These are phyloP conservation scores for Drosophila setosimentum DNA, from an alignment of 2,888 invertebrate species.

Conservation along the genomic window DNA sequence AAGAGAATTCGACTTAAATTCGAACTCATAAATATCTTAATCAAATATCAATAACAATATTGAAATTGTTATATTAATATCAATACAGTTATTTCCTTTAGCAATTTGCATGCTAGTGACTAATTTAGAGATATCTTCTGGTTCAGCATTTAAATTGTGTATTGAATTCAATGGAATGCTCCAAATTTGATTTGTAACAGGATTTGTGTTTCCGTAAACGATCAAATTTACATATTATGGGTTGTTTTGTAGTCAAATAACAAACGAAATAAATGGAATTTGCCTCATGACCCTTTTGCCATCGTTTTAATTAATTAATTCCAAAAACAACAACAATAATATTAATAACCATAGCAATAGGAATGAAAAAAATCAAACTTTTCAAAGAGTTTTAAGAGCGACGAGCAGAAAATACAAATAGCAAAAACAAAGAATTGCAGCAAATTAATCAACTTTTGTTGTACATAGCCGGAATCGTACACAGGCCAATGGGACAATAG, in stretches of 20 bases:
- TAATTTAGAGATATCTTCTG: conserved; percentile 2
- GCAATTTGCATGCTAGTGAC: not conserved
- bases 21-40: conserved; percentile 1
- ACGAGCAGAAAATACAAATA: conserved; percentile 46
- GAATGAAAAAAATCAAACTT: conserved; percentile 46
- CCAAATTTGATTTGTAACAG: conserved; percentile 25
- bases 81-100: conserved; percentile 9
- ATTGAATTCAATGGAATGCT: conserved; percentile 28
- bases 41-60: conserved; percentile 4
- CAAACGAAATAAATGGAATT: conserved; percentile 41
- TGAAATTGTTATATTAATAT: not conserved
- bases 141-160: conserved; percentile 29
- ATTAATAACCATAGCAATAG: conserved; percentile 7
- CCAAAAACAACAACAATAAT: conserved; percentile 34
- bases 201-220: conserved; percentile 21
- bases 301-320: conserved; percentile 73
- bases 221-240: conserved; percentile 46
- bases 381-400: conserved; percentile 54
- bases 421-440: conserved; percentile 50
- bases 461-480: conserved; percentile 20
- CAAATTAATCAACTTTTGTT: conserved; percentile 73
- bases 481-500: conserved; percentile 4
- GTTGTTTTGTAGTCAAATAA: conserved; percentile 32
- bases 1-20: not conserved
- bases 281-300: conserved; percentile 42